A percentile compares a stretch with the other conserved stretches of the same genome.
Evolutionary conservation across 2,113 vertebrate species (phyloP).

Genomic region (Cynopterus brachyotis): DNA sequence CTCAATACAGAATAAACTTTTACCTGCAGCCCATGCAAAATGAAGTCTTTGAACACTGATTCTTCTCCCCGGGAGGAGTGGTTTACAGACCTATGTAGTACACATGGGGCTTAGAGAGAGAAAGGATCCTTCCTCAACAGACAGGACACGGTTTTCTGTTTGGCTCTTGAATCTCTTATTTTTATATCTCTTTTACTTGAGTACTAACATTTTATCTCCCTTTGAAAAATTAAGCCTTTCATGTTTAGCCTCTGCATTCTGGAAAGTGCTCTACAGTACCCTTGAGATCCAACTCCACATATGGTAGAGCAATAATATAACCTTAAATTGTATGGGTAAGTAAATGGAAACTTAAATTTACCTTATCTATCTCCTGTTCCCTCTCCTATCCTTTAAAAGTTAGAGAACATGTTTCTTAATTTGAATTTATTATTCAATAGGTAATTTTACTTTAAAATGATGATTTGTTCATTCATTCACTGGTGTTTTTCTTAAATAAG

Average conservation of each 20-base stretch:
- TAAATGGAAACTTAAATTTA: not conserved
- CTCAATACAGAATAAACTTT: not conserved
- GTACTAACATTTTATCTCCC: not conserved
- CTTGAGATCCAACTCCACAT: not conserved
- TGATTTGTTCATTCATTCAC: not conserved
- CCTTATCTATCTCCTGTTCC: not conserved
- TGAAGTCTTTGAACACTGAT: not conserved
- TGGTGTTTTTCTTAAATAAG: not conserved
- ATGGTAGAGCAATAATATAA: not conserved
- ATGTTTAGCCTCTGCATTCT: not conserved
- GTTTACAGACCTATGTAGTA: not conserved
- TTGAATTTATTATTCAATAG: not conserved
- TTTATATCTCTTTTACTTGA: not conserved
- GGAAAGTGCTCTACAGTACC: not conserved
- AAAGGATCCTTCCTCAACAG: not conserved
- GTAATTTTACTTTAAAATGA: conserved; percentile 14
- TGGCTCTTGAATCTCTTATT: not conserved
- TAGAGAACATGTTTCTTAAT: not conserved
- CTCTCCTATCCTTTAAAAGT: not conserved
- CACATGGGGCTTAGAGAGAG: not conserved
- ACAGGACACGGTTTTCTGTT: not conserved
- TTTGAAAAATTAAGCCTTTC: not conserved
- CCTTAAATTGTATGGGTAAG: not conserved
- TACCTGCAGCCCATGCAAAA: not conserved
- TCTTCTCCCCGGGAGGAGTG: not conserved